These are phyloP conservation scores for Sylvia atricapilla DNA, from an alignment of 2,113 vertebrate species.

Conservation along the genomic window DNA sequence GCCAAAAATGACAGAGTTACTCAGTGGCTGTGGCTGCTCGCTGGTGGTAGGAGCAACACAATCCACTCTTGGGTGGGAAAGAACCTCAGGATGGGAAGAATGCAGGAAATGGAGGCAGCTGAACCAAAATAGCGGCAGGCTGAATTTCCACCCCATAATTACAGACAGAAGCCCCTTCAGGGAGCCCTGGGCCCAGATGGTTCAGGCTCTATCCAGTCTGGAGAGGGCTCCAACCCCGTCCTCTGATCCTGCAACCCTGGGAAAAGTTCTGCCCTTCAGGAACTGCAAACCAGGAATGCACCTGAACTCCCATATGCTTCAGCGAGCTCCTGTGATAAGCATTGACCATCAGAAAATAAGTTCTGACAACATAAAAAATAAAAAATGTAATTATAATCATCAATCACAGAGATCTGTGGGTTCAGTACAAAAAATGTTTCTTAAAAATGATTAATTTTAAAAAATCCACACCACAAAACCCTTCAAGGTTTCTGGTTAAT, in stretches of 20 bases:
- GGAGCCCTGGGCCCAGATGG: not conserved
- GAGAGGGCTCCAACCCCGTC: not conserved
- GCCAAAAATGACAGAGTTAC: not conserved
- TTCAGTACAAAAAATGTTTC: not conserved
- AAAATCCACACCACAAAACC: not conserved
- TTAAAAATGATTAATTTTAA: not conserved
- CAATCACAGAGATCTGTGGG: not conserved
- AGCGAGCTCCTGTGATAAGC: not conserved
- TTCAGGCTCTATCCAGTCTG: not conserved
- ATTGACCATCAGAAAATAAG: not conserved
- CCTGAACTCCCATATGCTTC: not conserved
- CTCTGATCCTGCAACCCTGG: not conserved
- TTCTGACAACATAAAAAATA: no score
- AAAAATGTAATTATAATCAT: not conserved
- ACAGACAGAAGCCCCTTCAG: not conserved
- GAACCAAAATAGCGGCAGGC: not conserved
- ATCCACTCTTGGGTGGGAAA: not conserved
- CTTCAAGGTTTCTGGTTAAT: not conserved
- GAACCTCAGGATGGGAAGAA: not conserved
- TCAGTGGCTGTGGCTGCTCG: not conserved
- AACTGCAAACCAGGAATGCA: not conserved
- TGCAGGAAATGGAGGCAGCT: not conserved
- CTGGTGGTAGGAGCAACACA: not conserved
- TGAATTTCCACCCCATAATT: not conserved
- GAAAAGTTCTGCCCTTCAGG: not conserved